A percentile compares a stretch with the other conserved stretches of the same genome.
Evolutionary conservation across 2,113 vertebrate genomes (phyloP).

Genomic region (Erpornis zantholeuca): DNA sequence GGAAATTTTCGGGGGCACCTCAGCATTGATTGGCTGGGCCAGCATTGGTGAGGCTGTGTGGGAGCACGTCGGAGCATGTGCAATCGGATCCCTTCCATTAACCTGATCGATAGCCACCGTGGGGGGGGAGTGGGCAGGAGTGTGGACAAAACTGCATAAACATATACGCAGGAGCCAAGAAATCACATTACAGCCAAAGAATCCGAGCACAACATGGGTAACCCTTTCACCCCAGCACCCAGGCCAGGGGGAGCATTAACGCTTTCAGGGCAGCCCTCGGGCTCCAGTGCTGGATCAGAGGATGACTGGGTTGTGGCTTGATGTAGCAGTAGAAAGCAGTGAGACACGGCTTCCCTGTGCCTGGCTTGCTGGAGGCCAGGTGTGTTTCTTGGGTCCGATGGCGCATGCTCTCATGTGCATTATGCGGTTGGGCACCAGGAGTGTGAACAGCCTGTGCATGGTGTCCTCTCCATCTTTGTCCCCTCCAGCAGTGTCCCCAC

Average conservation of each 20-base stretch:
- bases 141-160: slow-evolving; percentile 94
- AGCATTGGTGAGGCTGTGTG: slow-evolving; percentile 82
- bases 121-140: slow-evolving; percentile 71
- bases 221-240: slow-evolving; percentile 87
- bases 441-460: fast-evolving
- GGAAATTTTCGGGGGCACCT: slow-evolving; percentile 85
- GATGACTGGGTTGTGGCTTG: not conserved
- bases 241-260: slow-evolving; percentile 61
- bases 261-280: not conserved
- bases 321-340: not conserved
- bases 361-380: not conserved
- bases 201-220: slow-evolving; percentile 88
- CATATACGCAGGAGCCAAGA: slow-evolving; percentile 87
- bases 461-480: not conserved
- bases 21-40: slow-evolving; percentile 88
- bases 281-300: fast-evolving
- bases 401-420: not conserved
- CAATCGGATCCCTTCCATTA: slow-evolving; percentile 98
- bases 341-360: not conserved
- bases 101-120: slow-evolving; percentile 85
- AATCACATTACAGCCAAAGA: slow-evolving; percentile 92
- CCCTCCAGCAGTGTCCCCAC: not conserved
- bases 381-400: not conserved
- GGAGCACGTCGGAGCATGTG: slow-evolving; percentile 86
- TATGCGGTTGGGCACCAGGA: not conserved